Evolutionary conservation across 1,140 invertebrate species (phyloP).

Genomic region (Drosophila littoralis): DNA sequence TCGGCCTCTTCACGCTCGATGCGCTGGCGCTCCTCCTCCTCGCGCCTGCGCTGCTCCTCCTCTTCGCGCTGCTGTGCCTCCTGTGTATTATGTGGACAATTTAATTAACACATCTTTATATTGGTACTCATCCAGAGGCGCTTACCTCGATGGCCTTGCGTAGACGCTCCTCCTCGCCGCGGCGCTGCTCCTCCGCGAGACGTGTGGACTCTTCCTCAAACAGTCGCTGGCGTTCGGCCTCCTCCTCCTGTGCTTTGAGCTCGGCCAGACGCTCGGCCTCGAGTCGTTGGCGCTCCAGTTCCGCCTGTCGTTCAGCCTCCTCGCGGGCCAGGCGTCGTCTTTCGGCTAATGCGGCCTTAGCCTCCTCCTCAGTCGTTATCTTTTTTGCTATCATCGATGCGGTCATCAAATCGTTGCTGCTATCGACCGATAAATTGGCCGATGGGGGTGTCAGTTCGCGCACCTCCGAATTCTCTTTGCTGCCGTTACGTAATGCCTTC

Average conservation of each 20-base stretch:
- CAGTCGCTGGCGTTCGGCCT: slow-evolving; percentile 92
- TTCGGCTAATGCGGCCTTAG: slow-evolving; percentile 95
- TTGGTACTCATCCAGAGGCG: not conserved
- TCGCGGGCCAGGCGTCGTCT: slow-evolving; percentile 92
- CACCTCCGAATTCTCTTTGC: slow-evolving; percentile 80
- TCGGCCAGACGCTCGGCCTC: slow-evolving; percentile 91
- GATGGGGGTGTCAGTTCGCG: slow-evolving; percentile 73
- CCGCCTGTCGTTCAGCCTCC: slow-evolving; percentile 93
- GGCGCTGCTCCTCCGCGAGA: slow-evolving; percentile 89
- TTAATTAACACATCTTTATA: not conserved
- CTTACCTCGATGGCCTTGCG: slow-evolving; percentile 88
- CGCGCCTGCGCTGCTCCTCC: slow-evolving; percentile 87
- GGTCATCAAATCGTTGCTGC: slow-evolving; percentile 72
- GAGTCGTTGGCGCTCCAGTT: slow-evolving; percentile 90
- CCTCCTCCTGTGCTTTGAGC: slow-evolving; percentile 90
- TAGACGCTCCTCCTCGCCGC: slow-evolving; percentile 90
- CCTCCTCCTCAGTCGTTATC: slow-evolving; percentile 95
- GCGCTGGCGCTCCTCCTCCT: slow-evolving; percentile 89
- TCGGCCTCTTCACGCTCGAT: slow-evolving; percentile 91
- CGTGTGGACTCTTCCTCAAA: slow-evolving; percentile 91
- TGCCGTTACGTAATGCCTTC: slow-evolving; percentile 66
- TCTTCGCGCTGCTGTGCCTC: slow-evolving; percentile 88
- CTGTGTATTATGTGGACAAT: slow-evolving; percentile 58
- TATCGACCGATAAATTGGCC: slow-evolving; percentile 29
- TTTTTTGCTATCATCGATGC: slow-evolving; percentile 88